phyloP scores from a whole-genome alignment of 2,113 vertebrate genomes.

The Archocentrus centrarchus region DNA sequence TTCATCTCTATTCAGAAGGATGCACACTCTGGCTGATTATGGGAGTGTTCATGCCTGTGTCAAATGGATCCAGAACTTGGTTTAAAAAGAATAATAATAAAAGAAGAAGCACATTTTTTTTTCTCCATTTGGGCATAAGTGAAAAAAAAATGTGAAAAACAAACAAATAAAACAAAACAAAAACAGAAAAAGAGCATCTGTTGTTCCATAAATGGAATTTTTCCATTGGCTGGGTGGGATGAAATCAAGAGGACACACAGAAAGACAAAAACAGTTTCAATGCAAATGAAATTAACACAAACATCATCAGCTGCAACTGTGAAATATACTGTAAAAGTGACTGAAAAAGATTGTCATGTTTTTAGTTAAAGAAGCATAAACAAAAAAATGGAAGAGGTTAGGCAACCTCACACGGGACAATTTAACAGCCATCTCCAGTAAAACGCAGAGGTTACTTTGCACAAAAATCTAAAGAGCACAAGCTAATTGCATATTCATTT shows the following conservation, averaged over 20 bases:
- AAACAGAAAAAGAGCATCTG: constrained; percentile 48
- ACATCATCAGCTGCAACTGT: neutral
- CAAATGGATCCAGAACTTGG: constrained; percentile 71
- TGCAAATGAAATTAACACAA: constrained; percentile 12
- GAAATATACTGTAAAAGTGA: neutral
- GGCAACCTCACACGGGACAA: neutral
- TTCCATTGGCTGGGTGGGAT: constrained; percentile 31
- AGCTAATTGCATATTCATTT: constrained; percentile 44
- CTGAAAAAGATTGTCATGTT: neutral
- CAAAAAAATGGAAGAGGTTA: neutral
- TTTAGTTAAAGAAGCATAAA: constrained; percentile 8
- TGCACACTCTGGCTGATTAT: constrained; percentile 74
- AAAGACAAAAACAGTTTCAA: neutral
- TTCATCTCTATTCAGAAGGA: constrained; percentile 79
- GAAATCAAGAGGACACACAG: constrained; percentile 39
- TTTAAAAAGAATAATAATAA: constrained; percentile 38
- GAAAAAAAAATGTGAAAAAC: constrained; percentile 46
- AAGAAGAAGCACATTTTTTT: constrained; percentile 37
- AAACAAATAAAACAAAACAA: neutral
- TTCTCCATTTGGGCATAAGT: constrained; percentile 36
- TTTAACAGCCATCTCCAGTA: neutral
- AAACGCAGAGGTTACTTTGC: constrained; percentile 27
- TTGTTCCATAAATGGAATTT: constrained; percentile 58
- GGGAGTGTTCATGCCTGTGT: constrained; percentile 69
- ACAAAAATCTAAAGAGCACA: constrained; percentile 17